Base-by-base conservation (phyloP, 2,888 invertebrate genomes). In the Odiellus spinosus region DNA sequence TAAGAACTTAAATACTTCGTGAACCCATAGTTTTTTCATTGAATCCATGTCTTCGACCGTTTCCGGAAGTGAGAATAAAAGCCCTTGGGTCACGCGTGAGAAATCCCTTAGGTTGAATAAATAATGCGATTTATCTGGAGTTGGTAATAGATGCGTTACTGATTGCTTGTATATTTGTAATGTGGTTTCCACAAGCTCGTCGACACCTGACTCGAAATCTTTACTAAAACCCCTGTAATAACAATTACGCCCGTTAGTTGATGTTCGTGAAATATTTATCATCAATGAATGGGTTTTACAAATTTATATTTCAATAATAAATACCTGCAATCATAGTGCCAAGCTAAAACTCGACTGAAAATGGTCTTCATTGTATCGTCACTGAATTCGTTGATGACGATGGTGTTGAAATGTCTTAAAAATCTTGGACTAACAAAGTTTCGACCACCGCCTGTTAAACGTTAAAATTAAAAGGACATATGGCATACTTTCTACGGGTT, bases 311-410 rank as follows among this genome's bases (percentile, higher is more conserved):
- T 35, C 12, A 35, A 35, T 35, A 45, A 26, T 44, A 52, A 49
- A 48, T 58, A 73, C 88, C 82, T 80, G n/a, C 86, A 83, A 60
- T 88, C 87, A 59, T 93, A 76, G 73, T 95, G 93, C 93, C 93
- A 93, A 26, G 86, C 70, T 68, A 91, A 77, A 53, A 95, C 91
- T 64, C 81, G 79, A 48, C 82, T 80, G 61, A 90, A 93, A 52
- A 91, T 91, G 12, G 80, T 77, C 15, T 73, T 74, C 69, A 91
- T 75, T 1, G 84, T 83, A 0, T 76, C 74, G 58, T 91, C 87
- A 53, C 81, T 78, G 62, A 91, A 91, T 63, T 90, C 78, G 51
- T 69, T 66, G 14, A 69, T 65, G 19, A 66, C 61, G 20, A 88
- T 67, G 49, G 83, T 77, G 59, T 82, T 77, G 61, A 90, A 85